Percentiles rank a stretch among this genome's conserved stretches.
phyloP scores from a whole-genome alignment of 2,113 vertebrate species.

The Artemisiospiza belli region DNA sequence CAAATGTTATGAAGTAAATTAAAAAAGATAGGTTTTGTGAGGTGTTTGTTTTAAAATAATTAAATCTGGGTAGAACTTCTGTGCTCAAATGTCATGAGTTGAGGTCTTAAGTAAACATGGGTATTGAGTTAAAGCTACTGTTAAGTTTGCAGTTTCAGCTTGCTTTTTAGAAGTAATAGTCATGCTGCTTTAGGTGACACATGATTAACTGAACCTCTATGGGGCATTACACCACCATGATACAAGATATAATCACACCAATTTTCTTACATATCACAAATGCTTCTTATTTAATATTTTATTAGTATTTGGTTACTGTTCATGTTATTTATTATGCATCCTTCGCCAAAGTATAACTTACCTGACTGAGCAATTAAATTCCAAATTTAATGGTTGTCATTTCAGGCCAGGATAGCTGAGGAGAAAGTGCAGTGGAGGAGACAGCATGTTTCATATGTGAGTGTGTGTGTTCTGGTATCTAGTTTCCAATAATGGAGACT shows the following conservation, averaged over 20 bases:
- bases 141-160: not conserved
- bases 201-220: not conserved
- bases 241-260: not conserved
- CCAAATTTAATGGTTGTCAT: not conserved
- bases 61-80: not conserved
- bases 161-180: slow-evolving; percentile 17
- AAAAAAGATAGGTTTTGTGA: not conserved
- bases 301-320: not conserved
- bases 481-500: not conserved
- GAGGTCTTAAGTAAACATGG: not conserved
- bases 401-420: not conserved
- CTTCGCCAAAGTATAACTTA: not conserved
- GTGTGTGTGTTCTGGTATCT: not conserved
- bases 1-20: not conserved
- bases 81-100: not conserved
- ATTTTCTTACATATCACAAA: not conserved
- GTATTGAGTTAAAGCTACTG: not conserved
- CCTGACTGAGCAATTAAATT: not conserved
- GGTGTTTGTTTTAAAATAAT: slow-evolving; percentile 35
- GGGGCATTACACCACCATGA: not conserved
- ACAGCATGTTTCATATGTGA: not conserved
- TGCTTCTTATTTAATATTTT: not conserved
- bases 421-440: not conserved
- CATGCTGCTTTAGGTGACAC: not conserved
- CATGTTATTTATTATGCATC: not conserved